Evolutionary conservation across 2,888 invertebrate genomes (phyloP).

Genomic region (Drosophila kambysellisi): DNA sequence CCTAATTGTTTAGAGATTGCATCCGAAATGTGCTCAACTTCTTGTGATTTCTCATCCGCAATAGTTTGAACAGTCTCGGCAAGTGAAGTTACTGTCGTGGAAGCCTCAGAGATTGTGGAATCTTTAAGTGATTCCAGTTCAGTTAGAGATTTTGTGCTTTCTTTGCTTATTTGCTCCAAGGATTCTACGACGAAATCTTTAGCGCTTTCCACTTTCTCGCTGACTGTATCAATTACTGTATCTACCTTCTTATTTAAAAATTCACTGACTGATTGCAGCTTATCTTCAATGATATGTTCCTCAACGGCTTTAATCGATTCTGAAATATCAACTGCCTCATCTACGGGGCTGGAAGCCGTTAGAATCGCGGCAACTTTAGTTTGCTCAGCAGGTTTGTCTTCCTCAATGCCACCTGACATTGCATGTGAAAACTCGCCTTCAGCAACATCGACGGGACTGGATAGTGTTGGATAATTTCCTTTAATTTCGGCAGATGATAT

Average conservation of each 20-base stretch:
- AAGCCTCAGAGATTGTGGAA: constrained; percentile 26
- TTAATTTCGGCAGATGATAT: constrained; percentile 19
- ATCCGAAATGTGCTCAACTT: constrained; percentile 25
- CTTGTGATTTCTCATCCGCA: constrained; percentile 29
- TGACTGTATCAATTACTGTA: constrained; percentile 13
- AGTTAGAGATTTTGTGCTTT: constrained; percentile 36
- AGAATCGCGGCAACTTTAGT: constrained; percentile 46
- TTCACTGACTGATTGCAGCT: constrained; percentile 25
- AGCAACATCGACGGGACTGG: constrained; percentile 75
- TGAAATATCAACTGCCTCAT: constrained; percentile 48
- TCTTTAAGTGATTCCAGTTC: constrained; percentile 40
- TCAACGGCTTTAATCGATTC: constrained; percentile 34
- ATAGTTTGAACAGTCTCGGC: constrained; percentile 38
- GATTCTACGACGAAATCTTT: constrained; percentile 43
- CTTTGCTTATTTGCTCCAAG: constrained; percentile 39
- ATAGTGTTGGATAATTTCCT: constrained; percentile 61
- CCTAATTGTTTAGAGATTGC: constrained; percentile 22
- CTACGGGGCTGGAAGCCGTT: constrained; percentile 75
- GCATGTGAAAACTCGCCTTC: constrained; percentile 62
- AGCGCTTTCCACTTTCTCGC: constrained; percentile 44
- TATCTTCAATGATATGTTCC: constrained; percentile 57
- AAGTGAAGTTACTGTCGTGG: constrained; percentile 29
- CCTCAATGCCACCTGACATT: constrained; percentile 19
- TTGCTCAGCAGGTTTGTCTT: constrained; percentile 59
- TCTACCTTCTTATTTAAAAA: constrained; percentile 27